Evolutionary conservation across 1,140 invertebrate species (phyloP), one percentile per base, ranked within the genome.

Genomic region (Halyomorpha halys): DNA sequence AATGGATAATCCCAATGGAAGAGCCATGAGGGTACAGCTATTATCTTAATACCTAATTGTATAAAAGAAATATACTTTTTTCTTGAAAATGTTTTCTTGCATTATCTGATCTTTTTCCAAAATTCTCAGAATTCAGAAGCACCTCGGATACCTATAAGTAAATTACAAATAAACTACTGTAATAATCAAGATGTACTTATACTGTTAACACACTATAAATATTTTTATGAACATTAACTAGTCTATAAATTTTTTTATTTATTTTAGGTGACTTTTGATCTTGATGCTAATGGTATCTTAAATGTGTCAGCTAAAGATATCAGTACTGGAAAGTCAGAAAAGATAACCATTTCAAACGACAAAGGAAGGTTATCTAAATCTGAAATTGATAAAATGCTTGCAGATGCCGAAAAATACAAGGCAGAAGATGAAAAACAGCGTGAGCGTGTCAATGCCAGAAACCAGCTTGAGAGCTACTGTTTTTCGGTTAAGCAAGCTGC

Each of bases 221-320:
- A 30, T 30, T 30, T 30, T 30, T 30, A 8, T 30, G 27, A 8
- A 4, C 27, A 30, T 30, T 8, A n/a, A n/a, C n/a, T n/a, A n/a
- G n/a, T n/a, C n/a, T n/a, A n/a, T 30, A 30, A 30, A 30, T 30
- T 49, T 49, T 49, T 21, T 2, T 21, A 2, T n/a, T 49, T 19
- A 49, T 19, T 49, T 44, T 45, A 66, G 66, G 83, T 86, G 53
- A 82, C 82, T 0, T 85, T 86, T 68, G 82, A 85, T 67, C 72
- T 85, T 45, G 83, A 85, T 68, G 83, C 83, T 3, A 87, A 86
- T 68, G 86, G 85, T 23, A 85, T 89, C 39, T 74, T 89, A 45
- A 83, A 82, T 62, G 83, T 85, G 6, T 80, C 81, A 0, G 80
- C 79, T 0, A 74, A 79, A 59, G 80, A 78, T 44, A 79, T 73